A percentile compares a stretch with the other conserved stretches of the same genome.
Conservation (phyloP, 2,888 invertebrate species). For the Carterocephalus palaemon region DNA sequence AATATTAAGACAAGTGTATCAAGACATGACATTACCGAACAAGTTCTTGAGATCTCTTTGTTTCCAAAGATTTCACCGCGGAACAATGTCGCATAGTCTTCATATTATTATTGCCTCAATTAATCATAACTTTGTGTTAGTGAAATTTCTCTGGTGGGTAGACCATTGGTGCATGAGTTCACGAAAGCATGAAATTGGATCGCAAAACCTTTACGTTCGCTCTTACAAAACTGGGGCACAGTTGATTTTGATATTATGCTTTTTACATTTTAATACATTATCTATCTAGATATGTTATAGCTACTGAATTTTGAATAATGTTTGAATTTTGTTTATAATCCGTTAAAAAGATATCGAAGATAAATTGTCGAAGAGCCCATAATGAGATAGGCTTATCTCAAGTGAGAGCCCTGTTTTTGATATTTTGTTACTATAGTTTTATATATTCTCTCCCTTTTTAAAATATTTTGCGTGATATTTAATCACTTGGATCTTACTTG, state of each 20-base stretch:
- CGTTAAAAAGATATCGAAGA: too few species aligned
- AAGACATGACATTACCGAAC: constrained; percentile 15
- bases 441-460: too few species aligned
- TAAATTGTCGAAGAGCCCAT: too few species aligned
- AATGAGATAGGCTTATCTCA: too few species aligned
- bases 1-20: neutral
- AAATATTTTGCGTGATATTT: too few species aligned
- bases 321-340: too few species aligned
- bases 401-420: too few species aligned
- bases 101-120: constrained; percentile 73
- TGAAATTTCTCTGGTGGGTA: constrained; percentile 70
- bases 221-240: constrained; percentile 57
- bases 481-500: too few species aligned
- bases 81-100: constrained; percentile 58
- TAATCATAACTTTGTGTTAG: constrained; percentile 77
- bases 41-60: constrained; percentile 37
- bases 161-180: constrained; percentile 71
- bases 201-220: constrained; percentile 60
- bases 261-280: constrained; percentile 31
- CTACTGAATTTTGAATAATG: neutral
- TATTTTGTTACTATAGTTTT: too few species aligned
- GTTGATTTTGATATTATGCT: constrained; percentile 53
- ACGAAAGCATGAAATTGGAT: constrained; percentile 76
- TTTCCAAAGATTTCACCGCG: constrained; percentile 37
- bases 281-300: constrained; percentile 28